A percentile compares a stretch with the other conserved stretches of the same genome.
phyloP scores from a whole-genome alignment of 64 coral and sea anemone genomes.

The Porites australiensis region DNA sequence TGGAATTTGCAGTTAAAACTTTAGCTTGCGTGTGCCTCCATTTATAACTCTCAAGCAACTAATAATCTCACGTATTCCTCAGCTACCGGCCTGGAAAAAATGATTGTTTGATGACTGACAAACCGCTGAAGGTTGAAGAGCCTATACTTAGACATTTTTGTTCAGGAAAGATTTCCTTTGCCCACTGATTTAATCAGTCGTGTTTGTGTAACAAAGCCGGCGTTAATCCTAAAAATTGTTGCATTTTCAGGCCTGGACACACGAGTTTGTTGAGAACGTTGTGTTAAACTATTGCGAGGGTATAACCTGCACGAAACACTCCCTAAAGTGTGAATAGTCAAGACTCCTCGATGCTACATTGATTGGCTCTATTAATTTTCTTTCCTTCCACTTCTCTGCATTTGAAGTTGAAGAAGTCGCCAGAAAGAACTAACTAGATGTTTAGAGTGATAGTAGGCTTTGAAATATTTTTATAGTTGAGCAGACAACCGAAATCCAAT shows the following conservation, averaged over 20 bases:
- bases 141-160: background rate
- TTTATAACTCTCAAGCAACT: no score
- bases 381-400: background rate
- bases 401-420: no score
- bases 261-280: background rate
- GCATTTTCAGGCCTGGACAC: background rate
- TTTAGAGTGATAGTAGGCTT: no score
- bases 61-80: no score
- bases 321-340: background rate
- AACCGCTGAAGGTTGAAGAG: background rate
- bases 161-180: background rate
- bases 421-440: no score
- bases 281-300: no score
- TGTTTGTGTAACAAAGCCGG: background rate
- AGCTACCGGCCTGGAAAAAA: no score
- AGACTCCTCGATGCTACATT: background rate
- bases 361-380: background rate
- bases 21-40: background rate
- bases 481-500: background rate
- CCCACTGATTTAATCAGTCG: background rate
- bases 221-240: background rate
- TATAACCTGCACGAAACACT: background rate
- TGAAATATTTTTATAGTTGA: no score
- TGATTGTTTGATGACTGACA: background rate
- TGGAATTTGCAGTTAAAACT: background rate